Conservation (phyloP, 2,888 invertebrate species). For the Apamea monoglypha region DNA sequence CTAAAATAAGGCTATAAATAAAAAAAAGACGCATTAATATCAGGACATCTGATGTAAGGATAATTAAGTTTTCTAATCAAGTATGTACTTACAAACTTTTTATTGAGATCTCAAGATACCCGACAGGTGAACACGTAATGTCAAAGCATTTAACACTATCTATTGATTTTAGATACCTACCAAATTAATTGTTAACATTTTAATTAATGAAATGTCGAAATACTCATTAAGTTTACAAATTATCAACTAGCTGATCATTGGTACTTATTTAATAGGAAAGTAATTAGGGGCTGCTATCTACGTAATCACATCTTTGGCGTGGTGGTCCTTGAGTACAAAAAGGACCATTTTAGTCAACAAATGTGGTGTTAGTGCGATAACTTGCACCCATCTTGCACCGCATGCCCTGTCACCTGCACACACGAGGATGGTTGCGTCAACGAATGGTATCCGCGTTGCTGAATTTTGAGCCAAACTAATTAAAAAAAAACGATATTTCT, state of each 20-base stretch:
- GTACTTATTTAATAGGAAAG: neutral
- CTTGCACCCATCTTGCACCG: too few relatives aligned
- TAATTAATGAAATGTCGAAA: constrained; percentile 28
- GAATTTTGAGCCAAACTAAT: too few relatives aligned
- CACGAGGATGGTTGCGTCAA: too few relatives aligned
- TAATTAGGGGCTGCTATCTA: neutral
- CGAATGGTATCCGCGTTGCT: too few relatives aligned
- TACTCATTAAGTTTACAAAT: constrained; percentile 33
- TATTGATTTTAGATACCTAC: constrained; percentile 36
- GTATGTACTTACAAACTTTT: neutral
- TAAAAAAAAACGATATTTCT: too few relatives aligned
- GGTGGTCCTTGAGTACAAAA: neutral
- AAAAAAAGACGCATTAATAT: neutral
- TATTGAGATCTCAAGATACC: constrained; percentile 5
- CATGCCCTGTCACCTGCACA: too few relatives aligned
- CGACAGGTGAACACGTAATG: constrained; percentile 18
- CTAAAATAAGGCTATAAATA: too few relatives aligned
- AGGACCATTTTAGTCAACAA: neutral
- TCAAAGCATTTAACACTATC: constrained; percentile 12
- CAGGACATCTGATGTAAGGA: neutral
- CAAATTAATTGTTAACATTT: constrained; percentile 12
- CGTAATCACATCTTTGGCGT: neutral
- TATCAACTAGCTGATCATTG: constrained; percentile 31
- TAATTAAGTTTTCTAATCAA: constrained; percentile 2
- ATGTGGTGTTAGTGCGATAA: neutral